phyloP scores from a whole-genome alignment of 2,113 vertebrate genomes.

The rabbit (Oryctolagus cuniculus) region mOryCun1.1 NC_091435.1:143356001-143356500 shows the following conservation, averaged over 20 bases:
- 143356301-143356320: not conserved
- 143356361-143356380: not conserved
- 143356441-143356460: not conserved
- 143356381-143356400: not conserved
- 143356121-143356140: not conserved
- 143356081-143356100: not conserved
- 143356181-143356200: not conserved
- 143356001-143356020: too few species aligned
- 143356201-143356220: not conserved
- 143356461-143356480: not conserved
- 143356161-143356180: not conserved
- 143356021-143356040: too few species aligned
- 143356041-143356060: not conserved
- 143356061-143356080: not conserved
- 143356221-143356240: not conserved
- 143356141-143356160: not conserved
- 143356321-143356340: not conserved
- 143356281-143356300: not conserved
- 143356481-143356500: not conserved
- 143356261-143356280: not conserved
- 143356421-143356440: not conserved
- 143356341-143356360: not conserved
- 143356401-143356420: not conserved
- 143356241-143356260: not conserved
- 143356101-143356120: not conserved